Conservation (phyloP, 1,140 invertebrate species). For the Leptinotarsa defecta region DNA sequence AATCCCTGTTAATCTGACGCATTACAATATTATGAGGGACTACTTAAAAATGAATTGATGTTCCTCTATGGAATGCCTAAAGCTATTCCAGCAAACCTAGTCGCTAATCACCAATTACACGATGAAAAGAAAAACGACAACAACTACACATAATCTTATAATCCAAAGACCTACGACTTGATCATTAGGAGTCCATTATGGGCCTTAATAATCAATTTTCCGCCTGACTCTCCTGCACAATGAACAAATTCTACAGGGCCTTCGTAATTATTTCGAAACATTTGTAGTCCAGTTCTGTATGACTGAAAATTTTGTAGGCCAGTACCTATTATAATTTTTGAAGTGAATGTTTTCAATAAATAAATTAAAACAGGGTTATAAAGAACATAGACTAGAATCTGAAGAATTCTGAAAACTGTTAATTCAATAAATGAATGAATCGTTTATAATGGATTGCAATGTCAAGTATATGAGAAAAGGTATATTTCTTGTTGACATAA, state of each 20-base stretch:
- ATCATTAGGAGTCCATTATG: constrained; percentile 8
- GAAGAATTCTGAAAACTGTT: too few relatives aligned
- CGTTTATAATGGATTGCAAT: too few relatives aligned
- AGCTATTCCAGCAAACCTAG: not conserved
- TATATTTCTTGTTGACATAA: too few relatives aligned
- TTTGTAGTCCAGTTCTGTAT: not conserved
- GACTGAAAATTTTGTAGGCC: not conserved
- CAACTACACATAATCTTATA: constrained; percentile 6
- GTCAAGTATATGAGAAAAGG: too few relatives aligned
- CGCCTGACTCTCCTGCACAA: not conserved
- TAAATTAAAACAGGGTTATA: too few relatives aligned
- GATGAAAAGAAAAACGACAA: constrained; percentile 2
- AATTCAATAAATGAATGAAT: too few relatives aligned
- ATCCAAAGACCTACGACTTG: constrained; percentile 5
- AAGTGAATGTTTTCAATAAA: too few relatives aligned
- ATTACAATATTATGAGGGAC: not conserved
- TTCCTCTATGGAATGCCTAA: not conserved
- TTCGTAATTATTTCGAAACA: not conserved
- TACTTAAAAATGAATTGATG: not conserved
- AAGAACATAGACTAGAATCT: too few relatives aligned
- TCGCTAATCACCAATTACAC: constrained; percentile 1
- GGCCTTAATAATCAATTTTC: constrained; percentile 6
- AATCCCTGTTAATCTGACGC: not conserved
- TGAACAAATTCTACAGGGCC: not conserved
- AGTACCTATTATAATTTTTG: too few relatives aligned